Evolutionary conservation across 2,113 vertebrate species (phyloP), one percentile per base, ranked within the genome.

Genomic region (Setophaga coronata): DNA sequence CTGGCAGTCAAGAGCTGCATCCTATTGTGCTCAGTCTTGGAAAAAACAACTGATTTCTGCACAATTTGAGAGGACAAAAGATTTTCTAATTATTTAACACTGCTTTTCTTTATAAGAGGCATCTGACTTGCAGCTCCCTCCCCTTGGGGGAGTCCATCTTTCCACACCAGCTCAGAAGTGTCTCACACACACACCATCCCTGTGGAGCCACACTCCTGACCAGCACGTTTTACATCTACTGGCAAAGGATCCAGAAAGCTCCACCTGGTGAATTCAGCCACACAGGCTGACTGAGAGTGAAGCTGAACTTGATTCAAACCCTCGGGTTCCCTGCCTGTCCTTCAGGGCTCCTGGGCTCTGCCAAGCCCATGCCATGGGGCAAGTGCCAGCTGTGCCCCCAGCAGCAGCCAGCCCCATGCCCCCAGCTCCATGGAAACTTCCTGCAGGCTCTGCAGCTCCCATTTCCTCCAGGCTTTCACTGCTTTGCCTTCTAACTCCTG

Each of bases 281-380:
- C 62, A 43, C 0, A 13, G 43, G 58, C 3, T 72, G 91, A 73
- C 62, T 36, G 20, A 53, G 69, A 61, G 74, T 5, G 4, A 70
- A 78, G 57, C 2, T 89, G 84, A 89, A 57, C 43, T 51, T 0
- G 0, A 34, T 62, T 43, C 69, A 78, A 71, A 45, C 43, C 28
- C 60, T 45, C 51, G 0, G 4, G 36, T 14, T 74, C 48, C 57
- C n/a, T 64, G 18, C 7, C 42, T 38, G 72, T 34, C 0, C 0
- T 66, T 81, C 38, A 50, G 84, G 18, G 34, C 70, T 85, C 60
- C 70, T 34, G 43, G 13, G 31, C 43, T 81, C 64, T 60, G 90
- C 67, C 76, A 67, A 54, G 42, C 11, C 0, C 1, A 47, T 34
- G 50, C 36, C 69, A 78, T 36, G 17, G 1, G 2, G 45, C 62